Conservation (phyloP, 1,140 invertebrate species). For the Rhyacophila brunnea region DNA sequence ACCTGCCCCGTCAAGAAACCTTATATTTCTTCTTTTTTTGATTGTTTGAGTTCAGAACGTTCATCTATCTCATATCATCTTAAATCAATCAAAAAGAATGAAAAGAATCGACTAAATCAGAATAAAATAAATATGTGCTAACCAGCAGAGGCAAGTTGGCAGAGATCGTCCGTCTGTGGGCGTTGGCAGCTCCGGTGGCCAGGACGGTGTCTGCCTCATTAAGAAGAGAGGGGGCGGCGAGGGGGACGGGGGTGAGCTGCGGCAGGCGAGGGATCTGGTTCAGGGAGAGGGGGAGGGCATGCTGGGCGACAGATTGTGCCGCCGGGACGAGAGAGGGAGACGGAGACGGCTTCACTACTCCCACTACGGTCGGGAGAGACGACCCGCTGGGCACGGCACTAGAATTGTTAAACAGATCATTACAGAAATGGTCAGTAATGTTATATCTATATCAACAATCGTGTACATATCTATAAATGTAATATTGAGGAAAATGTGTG, state of each 20-base stretch:
- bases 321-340: neutral
- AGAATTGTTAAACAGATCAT: too few relatives aligned
- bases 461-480: too few relatives aligned
- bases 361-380: neutral
- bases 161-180: conserved; percentile 1
- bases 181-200: neutral
- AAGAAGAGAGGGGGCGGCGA: neutral
- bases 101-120: too few relatives aligned
- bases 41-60: too few relatives aligned
- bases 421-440: too few relatives aligned
- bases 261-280: neutral
- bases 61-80: too few relatives aligned
- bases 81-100: too few relatives aligned
- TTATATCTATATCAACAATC: too few relatives aligned
- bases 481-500: too few relatives aligned
- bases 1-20: too few relatives aligned
- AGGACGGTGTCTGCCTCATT: neutral
- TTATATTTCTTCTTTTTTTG: too few relatives aligned
- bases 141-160: conserved; percentile 20
- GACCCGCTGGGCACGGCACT: too few relatives aligned
- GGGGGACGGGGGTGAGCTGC: neutral
- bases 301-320: neutral
- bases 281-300: neutral
- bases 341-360: neutral
- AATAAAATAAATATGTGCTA: neutral